A percentile compares a stretch with the other conserved stretches of the same genome.
phyloP scores from a whole-genome alignment of 2,888 invertebrate genomes.

The Sisyra nigra region DNA sequence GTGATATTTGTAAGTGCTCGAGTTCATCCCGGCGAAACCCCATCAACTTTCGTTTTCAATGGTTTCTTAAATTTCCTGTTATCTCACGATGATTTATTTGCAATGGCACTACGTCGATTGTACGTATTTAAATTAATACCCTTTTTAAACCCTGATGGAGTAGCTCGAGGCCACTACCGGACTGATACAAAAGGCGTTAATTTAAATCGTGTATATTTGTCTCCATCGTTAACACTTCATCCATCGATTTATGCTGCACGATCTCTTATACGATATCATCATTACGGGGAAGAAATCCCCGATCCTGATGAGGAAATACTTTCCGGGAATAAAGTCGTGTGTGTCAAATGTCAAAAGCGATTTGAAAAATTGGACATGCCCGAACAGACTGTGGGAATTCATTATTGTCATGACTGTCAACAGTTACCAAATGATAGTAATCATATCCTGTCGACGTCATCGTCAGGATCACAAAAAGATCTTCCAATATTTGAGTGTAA shows the following conservation, averaged over 20 bases:
- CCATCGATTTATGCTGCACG: slow-evolving; percentile 78
- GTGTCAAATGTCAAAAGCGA: not conserved
- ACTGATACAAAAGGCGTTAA: slow-evolving; percentile 81
- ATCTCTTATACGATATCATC: slow-evolving; percentile 58
- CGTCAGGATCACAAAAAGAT: not conserved
- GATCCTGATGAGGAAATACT: slow-evolving; percentile 21
- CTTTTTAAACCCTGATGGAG: slow-evolving; percentile 84
- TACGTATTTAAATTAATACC: slow-evolving; percentile 85
- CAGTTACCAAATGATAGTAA: no score
- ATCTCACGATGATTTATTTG: slow-evolving; percentile 56
- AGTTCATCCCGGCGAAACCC: slow-evolving; percentile 87
- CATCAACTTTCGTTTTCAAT: slow-evolving; percentile 79
- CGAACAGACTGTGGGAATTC: no score
- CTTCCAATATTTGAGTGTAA: slow-evolving; percentile 12
- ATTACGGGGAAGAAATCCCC: slow-evolving; percentile 45
- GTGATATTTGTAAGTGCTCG: slow-evolving; percentile 74
- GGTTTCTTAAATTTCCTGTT: slow-evolving; percentile 70
- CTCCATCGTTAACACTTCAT: slow-evolving; percentile 55
- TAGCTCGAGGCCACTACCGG: slow-evolving; percentile 68
- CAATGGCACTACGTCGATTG: slow-evolving; percentile 48
- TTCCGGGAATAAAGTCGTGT: no score
- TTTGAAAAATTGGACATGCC: slow-evolving; percentile 1
- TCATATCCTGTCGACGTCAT: not conserved
- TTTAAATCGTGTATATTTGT: slow-evolving; percentile 71
- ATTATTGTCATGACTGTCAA: no score